Conservation (phyloP, 2,797 vertebrate genomes). For the Liasis olivaceus region DNA sequence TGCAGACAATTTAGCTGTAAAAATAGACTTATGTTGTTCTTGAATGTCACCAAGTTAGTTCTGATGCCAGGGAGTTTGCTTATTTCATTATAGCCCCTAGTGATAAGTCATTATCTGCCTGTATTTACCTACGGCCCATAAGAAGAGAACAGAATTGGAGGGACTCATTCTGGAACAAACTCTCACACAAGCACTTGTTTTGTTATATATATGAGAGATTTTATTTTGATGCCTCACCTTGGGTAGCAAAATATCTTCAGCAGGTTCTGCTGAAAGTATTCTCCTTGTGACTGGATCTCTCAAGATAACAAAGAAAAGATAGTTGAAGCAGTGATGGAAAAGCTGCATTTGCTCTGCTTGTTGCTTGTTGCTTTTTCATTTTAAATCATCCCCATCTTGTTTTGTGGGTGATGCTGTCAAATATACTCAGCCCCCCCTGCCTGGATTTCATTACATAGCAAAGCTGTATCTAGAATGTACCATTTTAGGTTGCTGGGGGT, state of each 20-base stretch:
- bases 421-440: neutral
- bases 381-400: neutral
- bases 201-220: neutral
- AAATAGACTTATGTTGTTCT: neutral
- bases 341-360: neutral
- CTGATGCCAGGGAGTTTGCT: neutral
- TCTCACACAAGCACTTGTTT: neutral
- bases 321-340: neutral
- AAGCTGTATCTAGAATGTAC: neutral
- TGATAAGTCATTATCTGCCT: neutral
- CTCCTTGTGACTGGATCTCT: neutral
- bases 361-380: neutral
- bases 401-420: neutral
- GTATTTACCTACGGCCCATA: neutral
- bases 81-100: neutral
- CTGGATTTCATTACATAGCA: neutral
- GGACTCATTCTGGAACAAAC: neutral
- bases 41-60: neutral
- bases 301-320: neutral
- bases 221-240: neutral
- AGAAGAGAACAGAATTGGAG: neutral
- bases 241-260: neutral
- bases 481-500: neutral
- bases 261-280: neutral
- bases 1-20: neutral